Evolutionary conservation across 1,140 invertebrate species (phyloP), one percentile per base, ranked within the genome.

Genomic region (Trachelipus rathkii): DNA sequence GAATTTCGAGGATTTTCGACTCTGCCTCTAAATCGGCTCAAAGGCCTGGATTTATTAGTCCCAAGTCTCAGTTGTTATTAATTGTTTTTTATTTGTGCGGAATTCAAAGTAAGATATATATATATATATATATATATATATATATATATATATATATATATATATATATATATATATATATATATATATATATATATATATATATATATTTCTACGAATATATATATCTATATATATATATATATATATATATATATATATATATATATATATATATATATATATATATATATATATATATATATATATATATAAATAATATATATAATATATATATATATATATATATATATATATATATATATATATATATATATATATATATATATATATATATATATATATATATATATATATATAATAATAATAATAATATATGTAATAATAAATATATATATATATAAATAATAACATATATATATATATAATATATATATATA

Each of bases 61-160:
- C 92, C 8, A 89, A 89, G 77, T 92, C 91, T 0, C 92, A 93
- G 87, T 93, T 50, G 87, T 89, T 78, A 90, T 92, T 78, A 88
- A 90, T 23, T 86, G 84, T 19, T 87, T 88, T 24, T 84, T 92
- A n/a, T 89, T 91, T 33, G n/a, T n/a, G n/a, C 71, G 86, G 87
- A 44, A 86, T 89, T 71, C 89, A 89, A 84, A 85, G 86, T 71
- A 72, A n/a, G 1, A 33, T 33, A 33, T 13, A 71, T 71, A 71
- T 13, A 8, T 71, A 71, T 13, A 85, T 87, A 72, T 72, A n/a
- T 33, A 33, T 33, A 33, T 13, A 71, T 71, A 71, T 13, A 8
- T 71, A 71, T 13, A 71, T 19, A 71, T 19, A 21, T 71, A 71
- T 71, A 71, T 71, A 71, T 33, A 71, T 71, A 71, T 33, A 71